Percentiles rank a stretch among this genome's conserved stretches.
Conservation (phyloP, 2,888 invertebrate species). For the Balanococcus diminutus region DNA sequence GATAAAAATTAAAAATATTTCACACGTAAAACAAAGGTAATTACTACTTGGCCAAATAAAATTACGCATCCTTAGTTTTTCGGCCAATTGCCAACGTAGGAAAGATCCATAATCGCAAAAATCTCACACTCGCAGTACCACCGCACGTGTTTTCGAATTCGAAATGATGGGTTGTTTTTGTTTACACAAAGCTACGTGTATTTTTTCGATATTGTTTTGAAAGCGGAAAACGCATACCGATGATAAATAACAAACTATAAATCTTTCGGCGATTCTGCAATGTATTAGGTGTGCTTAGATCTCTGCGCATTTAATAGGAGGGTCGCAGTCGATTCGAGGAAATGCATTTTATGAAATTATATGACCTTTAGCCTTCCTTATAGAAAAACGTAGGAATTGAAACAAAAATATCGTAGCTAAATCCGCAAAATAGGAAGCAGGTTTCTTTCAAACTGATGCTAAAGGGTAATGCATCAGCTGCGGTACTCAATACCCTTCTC, state of each 20-base stretch:
- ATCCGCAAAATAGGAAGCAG: background rate
- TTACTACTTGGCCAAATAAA: background rate
- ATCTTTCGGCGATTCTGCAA: background rate
- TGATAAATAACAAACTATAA: background rate
- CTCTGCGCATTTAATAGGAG: background rate
- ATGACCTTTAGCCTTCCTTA: background rate
- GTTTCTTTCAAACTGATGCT: background rate
- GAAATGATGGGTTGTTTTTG: background rate
- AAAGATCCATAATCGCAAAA: background rate
- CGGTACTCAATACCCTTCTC: background rate
- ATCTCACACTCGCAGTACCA: background rate
- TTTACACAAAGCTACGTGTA: slow-evolving; percentile 2
- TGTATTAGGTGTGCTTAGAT: background rate
- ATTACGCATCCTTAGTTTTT: background rate
- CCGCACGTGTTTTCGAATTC: slow-evolving; percentile 9
- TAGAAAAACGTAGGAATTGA: too few species aligned
- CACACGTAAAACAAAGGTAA: slow-evolving; percentile 5
- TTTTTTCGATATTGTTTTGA: background rate
- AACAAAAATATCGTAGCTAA: background rate
- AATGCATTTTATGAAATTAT: background rate
- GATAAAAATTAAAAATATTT: background rate
- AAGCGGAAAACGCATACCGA: background rate
- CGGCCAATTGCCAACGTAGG: background rate
- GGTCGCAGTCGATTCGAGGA: background rate
- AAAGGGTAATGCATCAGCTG: background rate